phyloP scores from a whole-genome alignment of 2,888 invertebrate species.

The Leptinotarsa tumamoca region DNA sequence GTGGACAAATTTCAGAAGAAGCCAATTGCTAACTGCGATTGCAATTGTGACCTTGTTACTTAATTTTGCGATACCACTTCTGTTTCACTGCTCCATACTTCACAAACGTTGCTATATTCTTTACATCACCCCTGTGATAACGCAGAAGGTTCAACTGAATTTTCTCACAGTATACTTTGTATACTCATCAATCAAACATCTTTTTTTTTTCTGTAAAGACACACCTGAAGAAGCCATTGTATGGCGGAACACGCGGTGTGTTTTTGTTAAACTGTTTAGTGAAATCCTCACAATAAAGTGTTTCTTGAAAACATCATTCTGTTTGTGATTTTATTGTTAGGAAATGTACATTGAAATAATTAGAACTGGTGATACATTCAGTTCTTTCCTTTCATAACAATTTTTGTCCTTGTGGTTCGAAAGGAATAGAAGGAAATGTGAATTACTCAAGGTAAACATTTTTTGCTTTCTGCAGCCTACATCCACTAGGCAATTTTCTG shows the following conservation, averaged over 20 bases:
- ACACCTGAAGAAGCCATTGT: too few species aligned
- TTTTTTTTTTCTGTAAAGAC: too few species aligned
- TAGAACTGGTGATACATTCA: neutral
- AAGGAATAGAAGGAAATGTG: neutral
- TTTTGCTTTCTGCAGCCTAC: neutral
- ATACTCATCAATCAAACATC: too few species aligned
- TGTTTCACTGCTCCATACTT: neutral
- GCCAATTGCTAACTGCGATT: neutral
- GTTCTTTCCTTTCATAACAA: neutral
- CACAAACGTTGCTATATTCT: neutral
- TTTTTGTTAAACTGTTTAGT: too few species aligned
- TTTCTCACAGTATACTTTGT: too few species aligned
- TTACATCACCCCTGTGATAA: too few species aligned
- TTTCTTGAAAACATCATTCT: neutral
- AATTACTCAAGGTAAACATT: slow-evolving; percentile 1
- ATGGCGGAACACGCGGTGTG: too few species aligned
- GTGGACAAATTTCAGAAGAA: neutral
- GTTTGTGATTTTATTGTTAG: neutral
- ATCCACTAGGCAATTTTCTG: neutral
- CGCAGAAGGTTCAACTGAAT: too few species aligned
- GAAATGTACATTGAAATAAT: neutral
- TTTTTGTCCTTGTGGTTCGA: neutral
- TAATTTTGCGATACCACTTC: neutral
- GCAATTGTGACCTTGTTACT: neutral
- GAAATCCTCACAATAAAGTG: too few species aligned